Conservation (phyloP, 2,113 vertebrate species). For the Triplophysa tibetana region DNA sequence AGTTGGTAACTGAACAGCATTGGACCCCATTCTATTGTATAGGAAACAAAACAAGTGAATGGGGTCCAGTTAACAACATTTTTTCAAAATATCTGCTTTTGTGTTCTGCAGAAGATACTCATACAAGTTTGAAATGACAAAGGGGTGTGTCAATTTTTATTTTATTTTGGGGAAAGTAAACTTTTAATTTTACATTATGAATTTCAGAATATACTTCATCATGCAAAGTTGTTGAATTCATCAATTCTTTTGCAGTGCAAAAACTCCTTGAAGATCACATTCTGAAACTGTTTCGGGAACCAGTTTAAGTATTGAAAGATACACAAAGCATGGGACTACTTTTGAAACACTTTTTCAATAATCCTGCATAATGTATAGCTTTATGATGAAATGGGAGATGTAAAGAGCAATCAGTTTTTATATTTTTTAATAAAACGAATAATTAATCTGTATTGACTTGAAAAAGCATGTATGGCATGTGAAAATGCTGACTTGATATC, state of each 20-base stretch:
- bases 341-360: neutral
- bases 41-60: no score
- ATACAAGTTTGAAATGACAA: no score
- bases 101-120: neutral
- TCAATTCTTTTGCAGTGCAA: constrained; percentile 72
- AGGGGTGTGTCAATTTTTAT: no score
- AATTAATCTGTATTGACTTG: neutral
- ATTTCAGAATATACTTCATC: neutral
- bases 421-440: constrained; percentile 9
- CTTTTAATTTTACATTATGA: no score
- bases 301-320: constrained; percentile 1
- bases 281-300: constrained; percentile 73
- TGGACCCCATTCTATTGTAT: no score
- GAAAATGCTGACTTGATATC: neutral
- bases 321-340: constrained; percentile 24
- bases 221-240: neutral
- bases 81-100: no score
- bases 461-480: constrained; percentile 1
- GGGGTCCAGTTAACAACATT: no score
- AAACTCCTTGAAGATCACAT: constrained; percentile 86
- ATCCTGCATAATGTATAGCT: neutral
- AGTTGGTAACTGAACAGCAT: no score
- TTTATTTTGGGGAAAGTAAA: no score
- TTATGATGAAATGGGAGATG: constrained; percentile 38
- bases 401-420: constrained; percentile 11